phyloP scores from a whole-genome alignment of 1,140 invertebrate genomes.

The Tigriopus japonicus region DNA sequence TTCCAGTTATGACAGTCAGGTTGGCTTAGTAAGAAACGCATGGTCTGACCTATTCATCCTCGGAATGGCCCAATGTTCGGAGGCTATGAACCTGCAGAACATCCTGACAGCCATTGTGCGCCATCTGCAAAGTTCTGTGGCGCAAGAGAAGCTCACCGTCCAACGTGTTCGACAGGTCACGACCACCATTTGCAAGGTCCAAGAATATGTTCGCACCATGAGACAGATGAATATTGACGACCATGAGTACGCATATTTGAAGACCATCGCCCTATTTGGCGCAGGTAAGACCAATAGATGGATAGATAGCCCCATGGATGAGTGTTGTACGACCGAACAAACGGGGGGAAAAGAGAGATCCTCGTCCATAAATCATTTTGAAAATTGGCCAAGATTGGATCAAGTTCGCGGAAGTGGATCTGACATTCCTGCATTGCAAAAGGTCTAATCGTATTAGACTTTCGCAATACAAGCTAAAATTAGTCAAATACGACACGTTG shows the following conservation, averaged over 20 bases:
- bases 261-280: conserved; percentile 63
- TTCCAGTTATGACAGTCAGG: conserved; percentile 60
- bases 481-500: too few relatives aligned
- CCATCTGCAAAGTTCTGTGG: conserved; percentile 41
- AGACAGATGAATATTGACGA: conserved; percentile 52
- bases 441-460: too few relatives aligned
- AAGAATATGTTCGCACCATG: conserved; percentile 58
- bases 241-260: conserved; percentile 73
- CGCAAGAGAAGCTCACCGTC: conserved; percentile 48
- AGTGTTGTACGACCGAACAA: too few relatives aligned
- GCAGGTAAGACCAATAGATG: conserved; percentile 27
- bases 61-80: conserved; percentile 69
- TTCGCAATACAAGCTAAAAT: too few relatives aligned
- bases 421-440: too few relatives aligned
- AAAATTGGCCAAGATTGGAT: too few relatives aligned
- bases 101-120: conserved; percentile 52
- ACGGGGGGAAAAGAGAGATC: too few relatives aligned
- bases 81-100: conserved; percentile 52
- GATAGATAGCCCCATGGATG: too few relatives aligned
- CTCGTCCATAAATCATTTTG: too few relatives aligned
- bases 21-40: conserved; percentile 54
- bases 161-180: conserved; percentile 52
- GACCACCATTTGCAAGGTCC: conserved; percentile 58
- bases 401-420: too few relatives aligned
- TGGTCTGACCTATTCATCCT: conserved; percentile 87